Evolutionary conservation across 1,140 invertebrate species (phyloP), one percentile per base, ranked within the genome.

Genomic region (Drosophila parvula): DNA sequence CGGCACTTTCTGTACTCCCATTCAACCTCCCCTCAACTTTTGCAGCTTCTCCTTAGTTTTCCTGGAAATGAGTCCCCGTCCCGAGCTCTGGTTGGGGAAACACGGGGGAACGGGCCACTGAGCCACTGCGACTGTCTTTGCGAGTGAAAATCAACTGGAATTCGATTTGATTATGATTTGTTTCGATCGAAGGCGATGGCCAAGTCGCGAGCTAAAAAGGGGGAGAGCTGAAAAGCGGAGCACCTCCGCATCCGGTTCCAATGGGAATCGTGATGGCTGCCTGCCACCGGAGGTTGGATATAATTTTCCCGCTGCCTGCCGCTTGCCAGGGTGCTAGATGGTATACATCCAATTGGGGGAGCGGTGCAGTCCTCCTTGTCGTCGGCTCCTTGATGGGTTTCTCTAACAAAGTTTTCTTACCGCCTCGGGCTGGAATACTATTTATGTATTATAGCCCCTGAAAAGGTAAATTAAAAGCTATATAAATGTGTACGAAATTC

Each of bases 161-260:
- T 89, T 88, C 83, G 84, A 88, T 88, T 88, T 89, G 83, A 88
- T 88, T 88, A 88, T 88, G 84, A 88, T 88, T 88, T 88, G 79
- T 89, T 88, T 86, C 83, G 83, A 83, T 79, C 81, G 76, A 53
- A 68, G 70, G 61, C 53, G 69, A 41, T 64, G 30, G 30, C 18
- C 34, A 40, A 9, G 18, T 38, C 38, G n/a, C 16, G 43, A 5
- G 22, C 22, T 22, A 3, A 22, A 22, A 22, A 22, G 14, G 14
- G 9, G n/a, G 12, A 44, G 44, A 43, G 7, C 9, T 30, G 56
- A 16, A 32, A 32, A 12, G 10, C 50, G 51, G 51, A 34, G 40
- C 61, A 16, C 18, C 43, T 43, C 59, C 36, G 38, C 76, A 45
- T 45, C 50, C 81, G 60, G 67, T 67, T 86, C 78, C 69, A 82